Percentiles rank a stretch among this genome's conserved stretches.
These are phyloP conservation scores for Anthophora plumipes DNA, from an alignment of 2,888 invertebrate species.

Conservation along the genomic window DNA sequence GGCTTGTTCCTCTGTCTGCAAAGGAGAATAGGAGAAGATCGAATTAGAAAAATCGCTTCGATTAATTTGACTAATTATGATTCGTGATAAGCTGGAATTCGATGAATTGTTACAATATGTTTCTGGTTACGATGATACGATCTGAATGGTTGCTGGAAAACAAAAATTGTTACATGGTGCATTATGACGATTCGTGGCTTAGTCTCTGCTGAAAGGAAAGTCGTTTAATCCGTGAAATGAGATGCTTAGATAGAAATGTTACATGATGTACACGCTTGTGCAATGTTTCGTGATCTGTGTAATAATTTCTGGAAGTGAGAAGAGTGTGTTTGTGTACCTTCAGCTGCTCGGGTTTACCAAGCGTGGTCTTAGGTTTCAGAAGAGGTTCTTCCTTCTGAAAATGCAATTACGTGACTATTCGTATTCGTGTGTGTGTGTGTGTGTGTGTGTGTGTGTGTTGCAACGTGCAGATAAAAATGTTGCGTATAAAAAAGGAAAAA, in stretches of 20 bases:
- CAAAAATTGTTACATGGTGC: neutral
- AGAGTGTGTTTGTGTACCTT: conserved; percentile 33
- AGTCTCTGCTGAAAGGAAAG: conserved; percentile 27
- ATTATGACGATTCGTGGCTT: neutral
- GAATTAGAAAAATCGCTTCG: neutral
- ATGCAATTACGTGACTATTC: neutral
- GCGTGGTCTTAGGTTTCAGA: conserved; percentile 70
- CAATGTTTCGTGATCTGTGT: neutral
- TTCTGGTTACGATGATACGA: conserved; percentile 27
- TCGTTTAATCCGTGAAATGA: conserved; percentile 2
- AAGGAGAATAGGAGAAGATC: conserved; percentile 54
- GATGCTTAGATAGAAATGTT: conserved; percentile 8
- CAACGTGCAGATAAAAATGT: neutral
- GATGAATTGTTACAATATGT: conserved; percentile 11
- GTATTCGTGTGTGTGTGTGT: too few relatives aligned
- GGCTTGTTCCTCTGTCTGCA: conserved; percentile 78
- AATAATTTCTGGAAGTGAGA: conserved; percentile 7
- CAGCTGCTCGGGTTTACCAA: conserved; percentile 67
- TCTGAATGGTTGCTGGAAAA: conserved; percentile 24
- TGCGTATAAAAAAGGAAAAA: neutral
- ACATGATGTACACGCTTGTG: conserved; percentile 11
- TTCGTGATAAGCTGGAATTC: neutral
- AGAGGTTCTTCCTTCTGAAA: conserved; percentile 65
- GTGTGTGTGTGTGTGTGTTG: too few relatives aligned
- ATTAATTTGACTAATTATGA: neutral